Percentiles rank a stretch among this genome's conserved stretches.
These are phyloP conservation scores for Chlorodrepanis virens DNA, from an alignment of 2,113 vertebrate genomes.

Conservation along the genomic window DNA sequence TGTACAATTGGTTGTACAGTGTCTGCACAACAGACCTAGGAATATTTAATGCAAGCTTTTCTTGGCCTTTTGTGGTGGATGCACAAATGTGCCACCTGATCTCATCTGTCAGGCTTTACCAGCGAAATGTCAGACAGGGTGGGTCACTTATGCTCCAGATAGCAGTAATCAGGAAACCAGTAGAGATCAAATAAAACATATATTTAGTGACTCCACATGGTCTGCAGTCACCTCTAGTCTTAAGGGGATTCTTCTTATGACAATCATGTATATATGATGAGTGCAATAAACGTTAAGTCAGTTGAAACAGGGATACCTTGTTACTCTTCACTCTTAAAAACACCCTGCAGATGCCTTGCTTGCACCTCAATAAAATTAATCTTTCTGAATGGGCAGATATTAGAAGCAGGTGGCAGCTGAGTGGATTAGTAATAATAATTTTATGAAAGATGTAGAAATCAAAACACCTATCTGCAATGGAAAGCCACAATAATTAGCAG, in stretches of 20 bases:
- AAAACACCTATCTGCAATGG: neutral
- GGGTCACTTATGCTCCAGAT: neutral
- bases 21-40: neutral
- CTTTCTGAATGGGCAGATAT: neutral
- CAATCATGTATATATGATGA: neutral
- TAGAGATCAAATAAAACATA: neutral
- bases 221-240: neutral
- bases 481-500: neutral
- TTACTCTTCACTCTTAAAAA: neutral
- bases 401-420: neutral
- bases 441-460: neutral
- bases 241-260: neutral
- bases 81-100: neutral
- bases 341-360: neutral
- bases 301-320: neutral
- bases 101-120: neutral
- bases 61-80: neutral
- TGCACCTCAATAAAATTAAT: neutral
- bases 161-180: neutral
- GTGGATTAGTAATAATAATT: neutral
- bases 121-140: neutral
- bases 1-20: neutral
- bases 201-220: neutral
- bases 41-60: neutral
- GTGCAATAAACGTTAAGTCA: neutral